Evolutionary conservation across 1,140 invertebrate genomes (phyloP).

Genomic region (Archegozetes longisetosus): DNA sequence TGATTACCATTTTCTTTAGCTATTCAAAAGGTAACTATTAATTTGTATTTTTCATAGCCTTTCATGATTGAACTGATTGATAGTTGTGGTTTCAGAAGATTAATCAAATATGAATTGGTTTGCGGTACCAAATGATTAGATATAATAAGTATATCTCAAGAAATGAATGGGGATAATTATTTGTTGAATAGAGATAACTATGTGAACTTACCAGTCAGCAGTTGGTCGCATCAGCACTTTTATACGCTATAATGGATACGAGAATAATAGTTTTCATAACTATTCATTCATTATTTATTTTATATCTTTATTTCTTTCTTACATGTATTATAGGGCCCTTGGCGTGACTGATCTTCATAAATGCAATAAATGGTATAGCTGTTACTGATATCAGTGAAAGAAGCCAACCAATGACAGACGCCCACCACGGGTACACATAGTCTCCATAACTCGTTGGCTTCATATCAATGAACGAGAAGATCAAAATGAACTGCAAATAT

Average conservation of each 20-base stretch:
- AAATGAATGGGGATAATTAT: background rate
- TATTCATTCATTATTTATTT: background rate
- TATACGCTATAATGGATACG: slow-evolving; percentile 31
- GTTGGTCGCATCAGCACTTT: slow-evolving; percentile 42
- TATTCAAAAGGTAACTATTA: no score
- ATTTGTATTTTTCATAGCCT: no score
- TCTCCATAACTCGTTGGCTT: slow-evolving; percentile 26
- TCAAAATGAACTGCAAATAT: slow-evolving; percentile 26
- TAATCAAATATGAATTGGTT: no score
- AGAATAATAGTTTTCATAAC: background rate
- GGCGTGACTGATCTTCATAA: slow-evolving; percentile 20
- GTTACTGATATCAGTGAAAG: slow-evolving; percentile 28
- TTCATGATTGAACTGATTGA: no score
- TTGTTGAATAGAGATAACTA: background rate
- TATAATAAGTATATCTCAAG: background rate
- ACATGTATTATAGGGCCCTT: slow-evolving; percentile 28
- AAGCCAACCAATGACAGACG: slow-evolving; percentile 27
- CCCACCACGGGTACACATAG: slow-evolving; percentile 29
- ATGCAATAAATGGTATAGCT: slow-evolving; percentile 27
- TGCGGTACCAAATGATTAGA: background rate
- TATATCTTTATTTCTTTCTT: slow-evolving; percentile 15
- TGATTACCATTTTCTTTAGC: no score
- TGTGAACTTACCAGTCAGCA: slow-evolving; percentile 35
- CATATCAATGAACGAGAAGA: slow-evolving; percentile 28
- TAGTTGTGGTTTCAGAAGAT: no score